phyloP scores from a whole-genome alignment of 2,797 vertebrate species.

The Darevskia mixta region DNA sequence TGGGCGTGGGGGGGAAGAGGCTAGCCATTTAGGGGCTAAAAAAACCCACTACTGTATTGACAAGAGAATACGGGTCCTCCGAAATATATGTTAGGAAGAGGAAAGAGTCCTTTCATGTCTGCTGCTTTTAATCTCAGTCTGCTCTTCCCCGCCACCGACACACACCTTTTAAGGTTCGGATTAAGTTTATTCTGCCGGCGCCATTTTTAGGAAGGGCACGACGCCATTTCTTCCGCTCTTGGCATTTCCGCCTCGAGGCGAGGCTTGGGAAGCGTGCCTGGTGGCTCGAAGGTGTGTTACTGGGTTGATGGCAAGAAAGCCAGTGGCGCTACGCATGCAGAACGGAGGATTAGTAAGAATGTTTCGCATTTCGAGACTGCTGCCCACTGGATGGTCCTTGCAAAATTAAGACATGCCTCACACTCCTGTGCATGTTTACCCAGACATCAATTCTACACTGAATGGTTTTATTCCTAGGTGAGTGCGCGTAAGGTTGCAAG shows the following conservation, averaged over 20 bases:
- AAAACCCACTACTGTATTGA: not conserved
- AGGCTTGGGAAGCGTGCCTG: not conserved
- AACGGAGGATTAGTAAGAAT: too few species aligned
- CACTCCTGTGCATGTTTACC: not conserved
- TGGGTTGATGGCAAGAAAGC: too few species aligned
- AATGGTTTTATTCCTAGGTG: not conserved
- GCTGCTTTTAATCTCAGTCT: not conserved
- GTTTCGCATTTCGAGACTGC: too few species aligned
- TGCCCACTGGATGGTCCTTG: too few species aligned
- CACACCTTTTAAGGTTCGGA: not conserved
- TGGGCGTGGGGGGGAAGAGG: fast-evolving
- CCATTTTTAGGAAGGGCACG: slow-evolving; percentile 18
- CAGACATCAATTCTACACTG: too few species aligned
- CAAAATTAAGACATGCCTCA: too few species aligned
- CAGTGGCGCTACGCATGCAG: too few species aligned
- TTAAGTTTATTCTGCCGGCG: fast-evolving
- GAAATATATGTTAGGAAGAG: too few species aligned
- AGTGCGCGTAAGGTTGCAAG: not conserved
- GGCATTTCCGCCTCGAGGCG: too few species aligned
- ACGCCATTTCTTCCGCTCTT: not conserved
- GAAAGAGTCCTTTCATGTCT: not conserved
- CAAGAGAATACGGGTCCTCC: not conserved
- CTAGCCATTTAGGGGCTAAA: too few species aligned
- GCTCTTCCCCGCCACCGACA: not conserved
- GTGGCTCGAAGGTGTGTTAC: too few species aligned